Evolutionary conservation across 2,888 invertebrate species (phyloP), one percentile per base, ranked within the genome.

Genomic region (Nezara viridula): DNA sequence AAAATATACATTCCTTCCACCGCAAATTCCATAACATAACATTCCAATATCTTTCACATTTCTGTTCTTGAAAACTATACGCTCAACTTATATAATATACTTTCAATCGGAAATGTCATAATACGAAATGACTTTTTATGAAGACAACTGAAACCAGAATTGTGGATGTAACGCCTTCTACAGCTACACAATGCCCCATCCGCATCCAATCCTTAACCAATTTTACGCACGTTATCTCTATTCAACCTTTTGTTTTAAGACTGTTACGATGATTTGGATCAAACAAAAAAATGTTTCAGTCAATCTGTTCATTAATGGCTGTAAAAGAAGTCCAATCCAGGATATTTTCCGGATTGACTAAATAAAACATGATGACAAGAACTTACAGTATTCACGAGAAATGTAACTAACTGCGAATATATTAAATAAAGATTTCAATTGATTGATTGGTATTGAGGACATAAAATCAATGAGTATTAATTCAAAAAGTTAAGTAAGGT

Each of bases 71-170:
- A 73, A 37, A 73, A 73, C 32, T 37, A 19, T 7, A 73, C 24
- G 1, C 37, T 73, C 66, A 21, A 37, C 66, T 73, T 73, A 73
- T 73, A 73, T 73, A 73, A 73, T 0, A 37, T 16, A 37, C 37
- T 73, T 73, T 73, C 37, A 73, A 73, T 73, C 66, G 66, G 66
- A 73, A 73, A 73, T 73, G 66, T 73, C 66, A 73, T 73, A 73
- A 73, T 32, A 73, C 66, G 66, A 73, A 73, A 73, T 21, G 7
- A 73, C 19, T 73, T 73, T 73, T 73, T 73, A 37, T 73, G 27
- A 37, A 73, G 66, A 73, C 37, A 73, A 73, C 37, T 37, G 66
- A 32, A 44, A 9, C 21, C 19, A n/a, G 44, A 2, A 44, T 16
- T 24, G 21, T 47, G 44, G 44, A 44, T 81, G 81, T 47, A 44